Evolutionary conservation across 2,797 vertebrate genomes (phyloP).

Genomic region (Scarus forsteni): DNA sequence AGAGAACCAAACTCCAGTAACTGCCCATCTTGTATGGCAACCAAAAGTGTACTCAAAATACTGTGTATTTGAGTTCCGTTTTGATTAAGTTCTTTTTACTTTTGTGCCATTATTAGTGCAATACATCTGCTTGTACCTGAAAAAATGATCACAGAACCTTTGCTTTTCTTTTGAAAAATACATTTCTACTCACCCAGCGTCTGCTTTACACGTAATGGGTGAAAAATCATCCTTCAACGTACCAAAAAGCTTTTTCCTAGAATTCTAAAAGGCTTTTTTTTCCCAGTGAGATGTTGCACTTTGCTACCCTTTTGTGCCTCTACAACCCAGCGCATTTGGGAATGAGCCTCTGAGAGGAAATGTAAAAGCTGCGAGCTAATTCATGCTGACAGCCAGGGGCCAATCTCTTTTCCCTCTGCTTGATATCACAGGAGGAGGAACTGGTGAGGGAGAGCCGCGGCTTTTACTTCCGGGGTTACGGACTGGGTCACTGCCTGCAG

Average conservation of each 20-base stretch:
- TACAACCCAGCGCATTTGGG: conserved; percentile 26
- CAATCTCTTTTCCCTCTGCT: conserved; percentile 58
- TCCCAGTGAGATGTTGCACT: conserved; percentile 11
- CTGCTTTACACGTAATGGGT: too few relatives aligned
- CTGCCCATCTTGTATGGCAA: too few relatives aligned
- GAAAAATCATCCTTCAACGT: too few relatives aligned
- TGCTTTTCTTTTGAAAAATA: too few relatives aligned
- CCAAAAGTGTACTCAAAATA: too few relatives aligned
- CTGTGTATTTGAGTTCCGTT: too few relatives aligned
- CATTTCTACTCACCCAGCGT: too few relatives aligned
- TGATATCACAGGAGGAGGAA: conserved; percentile 89
- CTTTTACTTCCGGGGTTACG: conserved; percentile 92
- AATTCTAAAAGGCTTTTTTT: neutral
- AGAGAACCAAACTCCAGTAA: too few relatives aligned
- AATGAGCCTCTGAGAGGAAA: conserved; percentile 33
- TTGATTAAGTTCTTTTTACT: too few relatives aligned
- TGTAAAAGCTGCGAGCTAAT: conserved; percentile 44
- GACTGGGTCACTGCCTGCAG: conserved; percentile 90
- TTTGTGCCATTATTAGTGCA: too few relatives aligned
- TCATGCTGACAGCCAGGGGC: conserved; percentile 46
- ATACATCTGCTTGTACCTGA: too few relatives aligned
- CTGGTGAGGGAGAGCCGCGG: conserved; percentile 87
- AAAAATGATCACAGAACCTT: too few relatives aligned
- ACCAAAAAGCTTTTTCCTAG: neutral
- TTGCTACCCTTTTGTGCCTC: conserved; percentile 23